Evolutionary conservation across 1,140 invertebrate species (phyloP), one percentile per base, ranked within the genome.

Genomic region (Listronotus oregonensis): DNA sequence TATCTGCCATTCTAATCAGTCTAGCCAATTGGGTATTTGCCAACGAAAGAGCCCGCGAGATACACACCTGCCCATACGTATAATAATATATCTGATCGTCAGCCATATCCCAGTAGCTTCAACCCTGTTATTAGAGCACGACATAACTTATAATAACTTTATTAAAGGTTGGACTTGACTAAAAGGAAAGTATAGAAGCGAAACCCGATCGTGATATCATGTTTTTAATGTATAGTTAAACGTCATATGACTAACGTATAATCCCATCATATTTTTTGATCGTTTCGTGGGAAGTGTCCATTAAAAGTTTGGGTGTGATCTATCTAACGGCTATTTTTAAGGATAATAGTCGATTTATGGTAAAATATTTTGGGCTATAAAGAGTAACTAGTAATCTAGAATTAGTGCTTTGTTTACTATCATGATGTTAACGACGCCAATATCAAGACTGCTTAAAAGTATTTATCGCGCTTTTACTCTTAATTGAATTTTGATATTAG

Each of bases 91-190:
- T 18, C 37, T 39, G 51, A 54, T 54, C n/a, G 32, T 17, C 21
- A 15, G 21, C 51, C 51, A 39, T 54, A 39, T 54, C 51, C 51
- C 37, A 39, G 51, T 54, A 31, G 32, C 51, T 37, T 9, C 51
- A 34, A 54, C 51, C 51, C 51, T 18, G 15, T 54, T 39, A 54
- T 54, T 54, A 54, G 51, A 31, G 32, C 51, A 37, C 31, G 10
- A 31, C 51, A 12, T 54, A 39, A 54, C 51, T 54, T 54, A n/a
- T 51, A 54, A 54, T 54, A 54, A 54, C 51, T 54, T 54, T 54
- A 54, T 54, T 54, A 54, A 39, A 54, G 51, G 51, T 31, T 37
- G 21, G 31, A 51, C 31, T 51, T 51, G 10, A 27, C 49, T 32
- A 12, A 51, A 51, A 27, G 49, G 49, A 31, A 46, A 46, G 7